These are phyloP conservation scores for Chouioia cunea DNA, from an alignment of 2,888 invertebrate genomes.

Conservation along the genomic window DNA sequence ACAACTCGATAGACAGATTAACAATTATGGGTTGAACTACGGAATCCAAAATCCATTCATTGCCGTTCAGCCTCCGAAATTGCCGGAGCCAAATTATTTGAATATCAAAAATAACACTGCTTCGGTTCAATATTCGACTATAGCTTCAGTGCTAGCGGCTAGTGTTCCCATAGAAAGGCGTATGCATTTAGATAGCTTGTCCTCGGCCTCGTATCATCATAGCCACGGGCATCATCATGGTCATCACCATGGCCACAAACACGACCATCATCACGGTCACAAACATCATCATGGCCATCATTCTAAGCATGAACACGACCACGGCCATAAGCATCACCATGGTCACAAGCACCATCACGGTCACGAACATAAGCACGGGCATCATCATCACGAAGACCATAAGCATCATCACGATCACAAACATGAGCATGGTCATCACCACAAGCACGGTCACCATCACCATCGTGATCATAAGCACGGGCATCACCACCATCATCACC, in stretches of 20 bases:
- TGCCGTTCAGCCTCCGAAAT: background rate
- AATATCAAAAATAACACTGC: background rate
- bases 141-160: constrained; percentile 1
- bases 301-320: constrained; percentile 26
- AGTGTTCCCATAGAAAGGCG: constrained; percentile 18
- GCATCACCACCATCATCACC: constrained; percentile 32
- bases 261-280: constrained; percentile 29
- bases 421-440: constrained; percentile 35
- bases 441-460: constrained; percentile 43
- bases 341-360: constrained; percentile 35
- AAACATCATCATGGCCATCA: constrained; percentile 29
- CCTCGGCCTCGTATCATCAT: constrained; percentile 20
- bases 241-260: constrained; percentile 36
- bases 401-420: constrained; percentile 37
- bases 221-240: constrained; percentile 29
- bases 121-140: constrained; percentile 6
- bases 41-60: constrained; percentile 15
- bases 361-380: constrained; percentile 33
- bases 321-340: constrained; percentile 25
- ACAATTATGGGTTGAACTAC: constrained; percentile 11
- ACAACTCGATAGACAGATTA: constrained; percentile 5
- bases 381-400: constrained; percentile 35
- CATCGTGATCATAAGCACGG: constrained; percentile 35
- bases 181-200: constrained; percentile 22
- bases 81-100: background rate